A percentile compares a stretch with the other conserved stretches of the same genome.
These are phyloP conservation scores for Hydractinia echinata DNA, from an alignment of 30 jellyfish, hydroid and myxozoan species.

Conservation along the genomic window DNA sequence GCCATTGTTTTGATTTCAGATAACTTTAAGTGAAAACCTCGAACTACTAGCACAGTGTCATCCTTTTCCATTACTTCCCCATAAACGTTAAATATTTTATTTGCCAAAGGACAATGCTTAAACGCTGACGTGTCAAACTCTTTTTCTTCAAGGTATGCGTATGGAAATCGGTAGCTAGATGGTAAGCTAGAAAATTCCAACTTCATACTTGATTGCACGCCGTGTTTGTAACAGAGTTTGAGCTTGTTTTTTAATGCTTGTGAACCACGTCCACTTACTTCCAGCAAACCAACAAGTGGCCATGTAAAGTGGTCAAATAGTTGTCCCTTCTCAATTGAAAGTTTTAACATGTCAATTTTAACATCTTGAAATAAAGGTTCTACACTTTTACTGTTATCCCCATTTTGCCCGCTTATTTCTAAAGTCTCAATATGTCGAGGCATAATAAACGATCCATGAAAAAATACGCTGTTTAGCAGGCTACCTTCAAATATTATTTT, in stretches of 20 bases:
- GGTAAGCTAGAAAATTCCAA: background rate
- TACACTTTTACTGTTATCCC: too few relatives aligned
- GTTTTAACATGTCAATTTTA: too few relatives aligned
- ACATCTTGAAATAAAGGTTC: too few relatives aligned
- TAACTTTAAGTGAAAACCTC: slow-evolving; percentile 27
- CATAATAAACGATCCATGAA: too few relatives aligned
- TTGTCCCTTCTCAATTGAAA: too few relatives aligned
- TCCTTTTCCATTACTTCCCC: background rate
- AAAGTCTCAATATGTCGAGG: too few relatives aligned
- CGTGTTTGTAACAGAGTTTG: background rate
- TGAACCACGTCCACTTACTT: too few relatives aligned
- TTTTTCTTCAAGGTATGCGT: background rate
- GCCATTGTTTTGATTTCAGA: slow-evolving; percentile 12
- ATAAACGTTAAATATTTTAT: background rate
- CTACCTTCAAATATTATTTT: too few relatives aligned
- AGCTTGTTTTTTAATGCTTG: background rate
- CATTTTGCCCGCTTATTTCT: too few relatives aligned
- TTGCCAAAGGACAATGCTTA: slow-evolving; percentile 11
- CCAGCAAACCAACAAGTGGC: too few relatives aligned
- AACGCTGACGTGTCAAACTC: background rate
- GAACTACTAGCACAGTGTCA: background rate
- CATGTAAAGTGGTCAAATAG: too few relatives aligned
- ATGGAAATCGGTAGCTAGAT: background rate
- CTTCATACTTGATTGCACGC: background rate
- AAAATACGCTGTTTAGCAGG: too few relatives aligned